Percentiles rank a stretch among this genome's conserved stretches.
phyloP scores from a whole-genome alignment of 2,797 vertebrate genomes.

The Clarias fuscus region DNA sequence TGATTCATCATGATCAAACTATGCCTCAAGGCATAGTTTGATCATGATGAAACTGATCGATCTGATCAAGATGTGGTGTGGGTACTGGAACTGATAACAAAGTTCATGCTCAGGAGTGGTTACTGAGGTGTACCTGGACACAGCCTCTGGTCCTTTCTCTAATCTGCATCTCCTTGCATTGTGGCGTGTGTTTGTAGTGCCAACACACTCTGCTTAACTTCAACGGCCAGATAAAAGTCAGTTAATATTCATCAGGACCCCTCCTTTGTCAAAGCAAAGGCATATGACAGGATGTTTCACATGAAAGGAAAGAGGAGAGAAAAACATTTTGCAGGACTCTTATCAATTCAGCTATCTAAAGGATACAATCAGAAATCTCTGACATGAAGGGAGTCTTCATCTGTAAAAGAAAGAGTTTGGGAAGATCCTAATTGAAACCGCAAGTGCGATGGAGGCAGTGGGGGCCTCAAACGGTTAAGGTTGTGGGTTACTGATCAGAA shows the following conservation, averaged over 20 bases:
- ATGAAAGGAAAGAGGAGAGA: conserved; percentile 45
- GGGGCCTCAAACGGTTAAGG: too few relatives aligned
- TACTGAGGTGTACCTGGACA: neutral
- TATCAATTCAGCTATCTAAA: conserved; percentile 70
- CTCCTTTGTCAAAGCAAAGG: conserved; percentile 26
- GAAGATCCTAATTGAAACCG: neutral
- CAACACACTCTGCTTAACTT: conserved; percentile 21
- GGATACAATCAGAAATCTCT: conserved; percentile 24
- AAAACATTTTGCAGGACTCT: conserved; percentile 72
- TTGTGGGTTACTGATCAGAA: too few relatives aligned
- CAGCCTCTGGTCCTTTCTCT: conserved; percentile 26
- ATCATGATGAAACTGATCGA: conserved; percentile 30
- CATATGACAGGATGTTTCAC: conserved; percentile 28
- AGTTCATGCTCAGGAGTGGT: conserved; percentile 14
- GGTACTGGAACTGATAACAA: conserved; percentile 41
- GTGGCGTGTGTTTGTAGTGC: conserved; percentile 36
- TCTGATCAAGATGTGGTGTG: conserved; percentile 43
- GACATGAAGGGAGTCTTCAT: neutral
- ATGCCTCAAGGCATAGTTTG: conserved; percentile 35
- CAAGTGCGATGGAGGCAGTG: too few relatives aligned
- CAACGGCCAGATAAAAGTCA: neutral
- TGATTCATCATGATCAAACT: conserved; percentile 41
- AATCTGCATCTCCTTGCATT: conserved; percentile 40
- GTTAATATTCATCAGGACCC: conserved; percentile 39
- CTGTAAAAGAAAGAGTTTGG: conserved; percentile 28